Evolutionary conservation across 2,113 vertebrate genomes (phyloP).

Genomic region (Mesembrinibis cayennensis): DNA sequence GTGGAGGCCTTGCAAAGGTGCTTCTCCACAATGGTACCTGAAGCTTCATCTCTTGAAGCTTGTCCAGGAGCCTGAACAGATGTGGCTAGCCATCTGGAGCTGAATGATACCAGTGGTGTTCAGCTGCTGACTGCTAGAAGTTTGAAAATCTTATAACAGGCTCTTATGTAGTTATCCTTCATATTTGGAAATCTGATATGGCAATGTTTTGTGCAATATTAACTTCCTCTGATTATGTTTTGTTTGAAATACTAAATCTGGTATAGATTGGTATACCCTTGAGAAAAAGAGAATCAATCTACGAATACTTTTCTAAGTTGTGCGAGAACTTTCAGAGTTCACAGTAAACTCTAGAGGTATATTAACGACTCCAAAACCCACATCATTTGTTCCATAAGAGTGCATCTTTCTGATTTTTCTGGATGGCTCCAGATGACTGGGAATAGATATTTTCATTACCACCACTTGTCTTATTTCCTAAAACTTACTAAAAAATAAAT

Average conservation of each 20-base stretch:
- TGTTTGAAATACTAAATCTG: not conserved
- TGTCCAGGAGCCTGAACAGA: not conserved
- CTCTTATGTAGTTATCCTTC: not conserved
- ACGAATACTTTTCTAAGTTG: not conserved
- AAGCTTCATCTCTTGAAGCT: not conserved
- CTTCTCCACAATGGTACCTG: not conserved
- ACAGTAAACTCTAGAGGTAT: not conserved
- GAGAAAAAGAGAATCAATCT: not conserved
- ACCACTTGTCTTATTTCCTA: not conserved
- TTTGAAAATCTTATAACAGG: not conserved
- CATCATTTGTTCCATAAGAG: not conserved
- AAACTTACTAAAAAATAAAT: not conserved
- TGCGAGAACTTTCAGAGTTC: not conserved
- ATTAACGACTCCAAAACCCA: not conserved
- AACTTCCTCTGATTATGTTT: not conserved
- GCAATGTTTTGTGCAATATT: not conserved
- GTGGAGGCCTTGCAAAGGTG: not conserved
- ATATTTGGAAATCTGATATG: not conserved
- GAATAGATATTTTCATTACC: not conserved
- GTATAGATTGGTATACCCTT: not conserved
- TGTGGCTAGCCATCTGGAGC: not conserved
- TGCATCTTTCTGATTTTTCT: not conserved
- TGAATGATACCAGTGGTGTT: not conserved
- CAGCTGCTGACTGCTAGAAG: not conserved
- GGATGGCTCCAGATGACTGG: not conserved